Evolutionary conservation across 2,797 vertebrate species (phyloP).

Genomic region (Phoebastria nigripes): DNA sequence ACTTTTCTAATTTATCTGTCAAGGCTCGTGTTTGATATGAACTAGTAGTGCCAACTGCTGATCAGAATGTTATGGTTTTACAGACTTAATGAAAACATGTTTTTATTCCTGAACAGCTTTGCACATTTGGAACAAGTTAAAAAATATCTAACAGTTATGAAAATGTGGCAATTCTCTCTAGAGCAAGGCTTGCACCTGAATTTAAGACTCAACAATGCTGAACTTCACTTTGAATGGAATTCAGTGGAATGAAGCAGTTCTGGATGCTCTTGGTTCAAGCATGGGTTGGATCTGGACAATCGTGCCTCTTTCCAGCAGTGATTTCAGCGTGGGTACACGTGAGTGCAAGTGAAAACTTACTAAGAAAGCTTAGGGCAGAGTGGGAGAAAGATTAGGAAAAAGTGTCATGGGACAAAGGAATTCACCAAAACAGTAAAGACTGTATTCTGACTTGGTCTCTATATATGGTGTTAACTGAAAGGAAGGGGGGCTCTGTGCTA

Average conservation of each 20-base stretch:
- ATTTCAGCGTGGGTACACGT: background rate
- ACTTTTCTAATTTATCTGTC: background rate
- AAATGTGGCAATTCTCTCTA: background rate
- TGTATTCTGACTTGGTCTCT: background rate
- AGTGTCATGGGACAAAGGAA: background rate
- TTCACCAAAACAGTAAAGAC: background rate
- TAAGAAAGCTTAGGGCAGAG: background rate
- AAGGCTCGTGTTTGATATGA: accelerated
- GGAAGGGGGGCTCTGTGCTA: background rate
- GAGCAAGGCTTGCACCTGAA: background rate
- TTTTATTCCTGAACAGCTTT: background rate
- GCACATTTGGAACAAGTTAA: background rate
- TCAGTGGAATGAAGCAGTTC: background rate
- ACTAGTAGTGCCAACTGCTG: background rate
- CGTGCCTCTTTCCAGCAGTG: background rate
- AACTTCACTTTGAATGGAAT: background rate
- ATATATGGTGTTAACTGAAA: background rate
- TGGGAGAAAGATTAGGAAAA: background rate
- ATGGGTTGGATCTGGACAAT: background rate
- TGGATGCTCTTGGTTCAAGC: background rate
- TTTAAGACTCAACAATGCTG: background rate
- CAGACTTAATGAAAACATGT: background rate
- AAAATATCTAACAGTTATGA: background rate
- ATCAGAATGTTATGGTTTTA: background rate
- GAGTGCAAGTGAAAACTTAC: background rate